Conservation (phyloP, 2,888 invertebrate genomes). For the Drosophila mulleri region DNA sequence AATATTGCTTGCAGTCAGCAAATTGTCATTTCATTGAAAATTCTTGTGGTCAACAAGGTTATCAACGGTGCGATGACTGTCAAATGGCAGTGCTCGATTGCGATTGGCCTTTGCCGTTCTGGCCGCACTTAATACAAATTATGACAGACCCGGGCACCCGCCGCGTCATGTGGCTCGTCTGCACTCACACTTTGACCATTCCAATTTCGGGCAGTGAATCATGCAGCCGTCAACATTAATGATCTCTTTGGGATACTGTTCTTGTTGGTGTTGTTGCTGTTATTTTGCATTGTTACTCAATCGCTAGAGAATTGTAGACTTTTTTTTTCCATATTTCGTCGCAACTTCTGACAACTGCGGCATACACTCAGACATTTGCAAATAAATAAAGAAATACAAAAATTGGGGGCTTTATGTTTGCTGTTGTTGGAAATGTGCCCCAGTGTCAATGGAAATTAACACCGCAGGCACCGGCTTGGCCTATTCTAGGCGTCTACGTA, state of each 20-base stretch:
- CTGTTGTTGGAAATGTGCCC: slow-evolving; percentile 24
- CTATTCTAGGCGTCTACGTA: slow-evolving; percentile 74
- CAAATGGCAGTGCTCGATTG: slow-evolving; percentile 39
- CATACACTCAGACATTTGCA: slow-evolving; percentile 20
- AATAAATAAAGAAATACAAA: slow-evolving; percentile 70
- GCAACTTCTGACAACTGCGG: slow-evolving; percentile 60
- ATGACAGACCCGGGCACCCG: slow-evolving; percentile 55
- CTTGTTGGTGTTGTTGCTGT: slow-evolving; percentile 9
- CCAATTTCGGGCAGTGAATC: slow-evolving; percentile 60
- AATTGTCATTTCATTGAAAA: slow-evolving; percentile 66
- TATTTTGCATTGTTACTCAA: slow-evolving; percentile 67
- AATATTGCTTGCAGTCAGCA: slow-evolving; percentile 46
- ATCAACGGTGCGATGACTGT: slow-evolving; percentile 55
- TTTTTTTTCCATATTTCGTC: slow-evolving; percentile 54
- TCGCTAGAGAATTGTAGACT: slow-evolving; percentile 56
- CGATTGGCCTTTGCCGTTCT: slow-evolving; percentile 40
- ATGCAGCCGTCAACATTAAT: slow-evolving; percentile 63
- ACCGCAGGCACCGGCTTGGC: slow-evolving; percentile 64
- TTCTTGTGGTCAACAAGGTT: slow-evolving; percentile 79
- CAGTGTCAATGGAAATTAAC: slow-evolving; percentile 81
- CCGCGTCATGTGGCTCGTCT: slow-evolving; percentile 8
- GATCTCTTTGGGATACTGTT: slow-evolving; percentile 46
- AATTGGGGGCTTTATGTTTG: slow-evolving; percentile 46
- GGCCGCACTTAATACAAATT: slow-evolving; percentile 56
- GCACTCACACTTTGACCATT: slow-evolving; percentile 35